Base-by-base conservation (phyloP, 2,888 invertebrate species). In the Platycnemis pennipes region DNA sequence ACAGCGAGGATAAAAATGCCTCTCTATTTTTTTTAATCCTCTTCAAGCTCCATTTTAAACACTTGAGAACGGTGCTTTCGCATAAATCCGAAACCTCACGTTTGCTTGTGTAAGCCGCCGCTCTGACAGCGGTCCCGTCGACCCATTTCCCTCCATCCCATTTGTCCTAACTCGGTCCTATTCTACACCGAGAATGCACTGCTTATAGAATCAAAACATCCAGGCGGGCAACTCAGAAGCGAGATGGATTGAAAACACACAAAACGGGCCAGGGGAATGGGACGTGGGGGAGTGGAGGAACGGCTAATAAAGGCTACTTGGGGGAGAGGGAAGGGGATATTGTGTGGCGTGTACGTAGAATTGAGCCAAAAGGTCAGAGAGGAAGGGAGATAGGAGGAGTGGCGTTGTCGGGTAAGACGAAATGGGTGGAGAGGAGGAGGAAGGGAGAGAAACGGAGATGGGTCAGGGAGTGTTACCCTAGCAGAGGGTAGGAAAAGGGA, bases 241-340 rank as follows among this genome's bases (percentile, higher is more conserved):
- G 37, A 77, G 16, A 77, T 77, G 77, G 77, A 77, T 77, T 77
- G 37, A 77, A 77, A 77, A 77, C 37, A 77, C 77, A 77, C 77
- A 37, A 77, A 77, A 37, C 37, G 77, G 16, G 77, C 77, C 26
- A 77, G 37, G 37, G 37, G 37, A 37, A 16, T 37, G 37, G 26
- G 77, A 77, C 26, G 37, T 13, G 31, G 37, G 26, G 2, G 37
- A 4, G 77, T 13, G 31, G 37, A 37, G n/a, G 63, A n/a, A 77
- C 77, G 77, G 37, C 77, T 77, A 77, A 77, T 77, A 37, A 77
- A 77, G 77, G 77, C 77, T 77, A 77, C 77, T 77, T 77, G 63
- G 37, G 37, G 77, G 77, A 77, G 63, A 63, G 63, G 63, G 63
- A 16, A 77, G 77, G 77, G 77, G 37, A 63, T 37, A 37, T 77